These are phyloP conservation scores for Cariama cristata DNA, from an alignment of 2,113 vertebrate species.

Conservation along the genomic window DNA sequence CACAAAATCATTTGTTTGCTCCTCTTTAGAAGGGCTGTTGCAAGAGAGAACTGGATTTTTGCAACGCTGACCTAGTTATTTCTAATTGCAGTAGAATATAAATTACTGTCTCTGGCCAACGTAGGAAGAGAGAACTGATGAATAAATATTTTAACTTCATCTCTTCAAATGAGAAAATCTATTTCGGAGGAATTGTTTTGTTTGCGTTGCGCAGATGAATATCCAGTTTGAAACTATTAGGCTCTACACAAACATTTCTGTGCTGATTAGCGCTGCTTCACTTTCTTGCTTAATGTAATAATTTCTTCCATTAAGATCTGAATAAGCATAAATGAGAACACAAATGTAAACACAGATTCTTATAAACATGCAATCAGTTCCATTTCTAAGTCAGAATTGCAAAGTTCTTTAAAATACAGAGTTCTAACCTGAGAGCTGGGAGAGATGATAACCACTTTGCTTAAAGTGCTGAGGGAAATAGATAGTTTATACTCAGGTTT, in stretches of 20 bases:
- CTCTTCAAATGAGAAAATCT: not conserved
- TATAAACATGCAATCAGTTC: not conserved
- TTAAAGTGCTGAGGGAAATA: not conserved
- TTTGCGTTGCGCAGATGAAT: not conserved
- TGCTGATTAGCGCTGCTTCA: not conserved
- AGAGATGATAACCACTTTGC: not conserved
- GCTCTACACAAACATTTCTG: not conserved
- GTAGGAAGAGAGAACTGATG: not conserved
- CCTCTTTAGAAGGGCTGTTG: not conserved
- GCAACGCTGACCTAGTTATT: not conserved
- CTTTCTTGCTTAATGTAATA: not conserved
- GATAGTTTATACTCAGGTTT: not conserved
- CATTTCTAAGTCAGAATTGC: not conserved
- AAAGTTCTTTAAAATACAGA: not conserved
- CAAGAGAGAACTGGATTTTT: not conserved
- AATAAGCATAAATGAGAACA: not conserved
- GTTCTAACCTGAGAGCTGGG: not conserved
- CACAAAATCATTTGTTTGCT: not conserved
- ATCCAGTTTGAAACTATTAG: not conserved
- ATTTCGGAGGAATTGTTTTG: not conserved
- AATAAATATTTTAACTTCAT: not conserved
- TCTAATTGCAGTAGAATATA: not conserved
- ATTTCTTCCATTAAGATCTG: not conserved
- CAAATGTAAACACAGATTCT: not conserved
- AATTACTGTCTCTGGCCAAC: not conserved